These are phyloP conservation scores for Tromatobia lineatoria DNA, from an alignment of 2,888 invertebrate genomes.

Conservation along the genomic window DNA sequence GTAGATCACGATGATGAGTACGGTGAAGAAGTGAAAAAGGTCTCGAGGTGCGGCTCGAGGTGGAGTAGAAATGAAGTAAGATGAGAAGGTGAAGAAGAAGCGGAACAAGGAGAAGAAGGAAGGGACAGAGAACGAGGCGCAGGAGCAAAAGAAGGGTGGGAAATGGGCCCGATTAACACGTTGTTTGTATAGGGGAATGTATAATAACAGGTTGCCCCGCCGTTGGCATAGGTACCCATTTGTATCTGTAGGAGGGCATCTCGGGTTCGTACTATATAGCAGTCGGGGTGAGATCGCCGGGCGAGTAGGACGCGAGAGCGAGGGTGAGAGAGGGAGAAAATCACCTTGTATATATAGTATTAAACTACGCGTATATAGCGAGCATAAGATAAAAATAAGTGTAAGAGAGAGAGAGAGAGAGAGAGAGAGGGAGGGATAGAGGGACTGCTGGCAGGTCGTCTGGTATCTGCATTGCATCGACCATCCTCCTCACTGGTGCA, in stretches of 20 bases:
- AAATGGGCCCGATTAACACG: conserved; percentile 83
- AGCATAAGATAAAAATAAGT: conserved; percentile 41
- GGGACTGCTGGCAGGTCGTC: conserved; percentile 57
- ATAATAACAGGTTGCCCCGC: conserved; percentile 84
- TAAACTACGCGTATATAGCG: conserved; percentile 42
- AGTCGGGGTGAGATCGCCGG: conserved; percentile 52
- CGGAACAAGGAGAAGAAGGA: conserved; percentile 28
- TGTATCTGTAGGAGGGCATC: conserved; percentile 75
- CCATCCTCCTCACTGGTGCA: conserved; percentile 74
- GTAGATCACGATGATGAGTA: conserved; percentile 26
- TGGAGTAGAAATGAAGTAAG: neutral
- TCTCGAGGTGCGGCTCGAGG: conserved; percentile 33
- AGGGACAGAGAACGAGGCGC: conserved; percentile 24
- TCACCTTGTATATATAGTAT: conserved; percentile 28
- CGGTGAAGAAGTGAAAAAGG: conserved; percentile 46
- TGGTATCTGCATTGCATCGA: conserved; percentile 78
- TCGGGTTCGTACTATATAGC: conserved; percentile 66
- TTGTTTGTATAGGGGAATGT: conserved; percentile 85
- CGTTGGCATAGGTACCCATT: conserved; percentile 82
- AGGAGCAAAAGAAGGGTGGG: conserved; percentile 50
- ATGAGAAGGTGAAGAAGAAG: conserved; percentile 1
- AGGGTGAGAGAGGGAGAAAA: conserved; percentile 53
- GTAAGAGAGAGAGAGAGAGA: conserved; percentile 22
- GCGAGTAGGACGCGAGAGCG: conserved; percentile 43
- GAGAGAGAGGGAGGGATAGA: conserved; percentile 12